Evolutionary conservation across 2,888 invertebrate species (phyloP), one percentile per base, ranked within the genome.

Genomic region (Sturmia bella): DNA sequence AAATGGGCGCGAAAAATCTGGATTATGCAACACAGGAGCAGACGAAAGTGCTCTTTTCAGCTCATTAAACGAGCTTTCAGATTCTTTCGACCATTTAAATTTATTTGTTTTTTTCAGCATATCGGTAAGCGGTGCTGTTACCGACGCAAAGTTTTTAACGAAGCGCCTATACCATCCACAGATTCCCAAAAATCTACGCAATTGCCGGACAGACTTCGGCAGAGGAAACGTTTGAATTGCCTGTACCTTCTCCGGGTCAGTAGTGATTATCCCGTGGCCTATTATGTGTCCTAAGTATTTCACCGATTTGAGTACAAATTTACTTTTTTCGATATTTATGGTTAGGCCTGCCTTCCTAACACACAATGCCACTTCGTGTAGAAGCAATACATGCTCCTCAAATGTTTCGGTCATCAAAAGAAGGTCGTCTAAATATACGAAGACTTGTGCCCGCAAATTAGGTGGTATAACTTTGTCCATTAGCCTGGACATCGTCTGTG

Each of bases 231-330:
- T 59, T 11, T 37, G 50, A 12, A 79, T 61, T 1, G 73, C 21
- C 13, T 39, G 32, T 1, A 79, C 68, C 12, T 79, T 79, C 13
- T 79, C 79, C 11, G 66, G 73, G 21, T 73, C 73, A 0, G 78
- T 72, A 7, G 39, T 68, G 12, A 45, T 27, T 32, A 7, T n/a
- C 3, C 19, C 64, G 19, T 68, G n/a, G 2, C 68, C 52, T 9
- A 69, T 54, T 1, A 56, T 41, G 13, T 54, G 68, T 2, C 43
- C 41, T 37, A 45, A 72, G 17, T 48, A 72, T 24, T 48, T 24
- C 3, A 59, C 43, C n/a, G 48, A 3, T 11, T 21, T 50, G 12
- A 61, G 17, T 3, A 61, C 4, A 17, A 45, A 61, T 17, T 27
- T 61, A 17, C 61, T 61, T 17, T 61, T 61, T 6, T 45, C 61